Base-by-base conservation (phyloP, 2,797 vertebrate genomes). In the Pseudochaenichthys georgianus region DNA sequence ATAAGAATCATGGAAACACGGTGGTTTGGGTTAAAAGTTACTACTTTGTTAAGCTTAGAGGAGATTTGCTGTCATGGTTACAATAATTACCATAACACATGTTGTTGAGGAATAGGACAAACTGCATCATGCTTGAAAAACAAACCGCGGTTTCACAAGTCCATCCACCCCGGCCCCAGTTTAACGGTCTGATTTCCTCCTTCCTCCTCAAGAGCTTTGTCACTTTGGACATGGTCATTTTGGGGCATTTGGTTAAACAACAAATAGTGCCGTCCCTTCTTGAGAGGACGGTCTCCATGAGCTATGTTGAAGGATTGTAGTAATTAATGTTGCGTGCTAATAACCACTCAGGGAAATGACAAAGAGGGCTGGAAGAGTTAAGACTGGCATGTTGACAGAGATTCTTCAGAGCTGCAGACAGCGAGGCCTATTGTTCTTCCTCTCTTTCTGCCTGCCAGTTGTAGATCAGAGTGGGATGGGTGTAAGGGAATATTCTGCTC, bases 361-460 rank as follows among this genome's bases (percentile, higher is more conserved):
- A 78, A 67, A 81, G 69, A 82, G 74, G n/a, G 64, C 78, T 76
- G 80, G 78, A 83, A 87, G 89, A 84, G 80, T 82, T 55, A 78
- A 75, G 77, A 78, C 83, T 91, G 88, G 89, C 88, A 73, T 61
- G 70, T 52, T 87, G 87, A 90, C 91, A 92, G 76, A 78, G 78
- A 85, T 81, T 89, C 87, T 88, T 88, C 60, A 16, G 66, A 90
- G 78, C 74, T 81, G 87, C 80, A 91, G 86, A 92, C 90, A 93
- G 83, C 87, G 64, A 81, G 78, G 73, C 77, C 89, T 76, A 92
- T 93, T 93, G 88, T 95, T 94, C 84, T 84, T 73, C 72, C 81
- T 92, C 80, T 89, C 78, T 90, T 85, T 90, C 74, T 88, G 88
- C 71, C 78, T 90, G 89, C 91, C 90, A 94, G 91, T 84, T 91